These are phyloP conservation scores for Phyllopteryx taeniolatus DNA, from an alignment of 2,113 vertebrate species.

Conservation along the genomic window DNA sequence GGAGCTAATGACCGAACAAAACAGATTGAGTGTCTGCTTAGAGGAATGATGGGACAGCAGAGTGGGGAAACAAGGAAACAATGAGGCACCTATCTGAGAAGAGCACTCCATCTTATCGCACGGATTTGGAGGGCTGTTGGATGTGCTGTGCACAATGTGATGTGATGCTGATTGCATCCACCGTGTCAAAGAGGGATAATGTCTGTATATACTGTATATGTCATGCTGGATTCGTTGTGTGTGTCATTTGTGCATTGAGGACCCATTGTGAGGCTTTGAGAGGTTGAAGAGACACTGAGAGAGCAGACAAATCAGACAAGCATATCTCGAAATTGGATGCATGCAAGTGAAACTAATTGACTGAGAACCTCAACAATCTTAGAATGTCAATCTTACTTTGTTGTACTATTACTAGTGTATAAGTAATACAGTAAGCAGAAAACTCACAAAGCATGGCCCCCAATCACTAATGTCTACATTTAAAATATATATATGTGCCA, in stretches of 20 bases:
- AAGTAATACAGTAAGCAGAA: neutral
- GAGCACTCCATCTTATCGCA: constrained; percentile 35
- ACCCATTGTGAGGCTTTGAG: constrained; percentile 27
- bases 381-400: constrained; percentile 42
- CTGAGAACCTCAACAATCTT: constrained; percentile 52
- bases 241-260: constrained; percentile 21
- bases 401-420: neutral
- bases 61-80: constrained; percentile 30
- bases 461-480: neutral
- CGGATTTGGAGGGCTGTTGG: constrained; percentile 36
- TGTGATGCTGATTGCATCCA: constrained; percentile 52
- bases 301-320: constrained; percentile 43
- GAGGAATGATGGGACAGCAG: constrained; percentile 35
- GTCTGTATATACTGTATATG: constrained; percentile 14
- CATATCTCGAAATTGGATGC: constrained; percentile 44
- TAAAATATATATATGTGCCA: too few relatives aligned
- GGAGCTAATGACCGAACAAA: constrained; percentile 68
- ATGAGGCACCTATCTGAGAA: constrained; percentile 18
- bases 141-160: constrained; percentile 15
- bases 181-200: constrained; percentile 47
- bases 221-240: constrained; percentile 2
- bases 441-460: neutral
- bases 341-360: constrained; percentile 56
- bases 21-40: constrained; percentile 71
- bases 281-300: constrained; percentile 29